Evolutionary conservation across 2,797 vertebrate genomes (phyloP), one percentile per base, ranked within the genome.

Genomic region (Sebastes minor): DNA sequence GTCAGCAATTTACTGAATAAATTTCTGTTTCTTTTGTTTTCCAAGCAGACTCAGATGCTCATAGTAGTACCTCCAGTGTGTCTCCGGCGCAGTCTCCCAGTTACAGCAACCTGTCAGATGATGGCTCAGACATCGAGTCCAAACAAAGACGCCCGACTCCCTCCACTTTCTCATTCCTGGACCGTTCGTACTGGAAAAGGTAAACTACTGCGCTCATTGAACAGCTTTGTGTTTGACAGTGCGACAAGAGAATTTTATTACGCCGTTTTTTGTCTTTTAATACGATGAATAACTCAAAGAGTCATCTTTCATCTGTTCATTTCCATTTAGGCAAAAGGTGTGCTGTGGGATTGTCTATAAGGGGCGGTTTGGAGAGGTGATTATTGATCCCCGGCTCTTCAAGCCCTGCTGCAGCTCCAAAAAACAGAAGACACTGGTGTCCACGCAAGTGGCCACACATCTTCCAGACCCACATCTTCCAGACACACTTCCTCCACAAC

Each of bases 151-250:
- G 95, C 52, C 84, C 96, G 0, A 82, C 93, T 33, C 94, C 95
- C 1, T 93, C 96, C 7, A 93, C 91, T 63, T 96, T 96, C 88
- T 96, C 96, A 1, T 97, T 96, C 83, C 88, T 97, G 77, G 96
- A 97, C 82, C 95, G 95, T 38, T 95, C 95, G 2, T 97, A 97
- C 89, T 97, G 96, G 96, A 97, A 96, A 88, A 95, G 96, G 96
- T 89, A 83, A 71, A 63, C 18, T 18, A 11, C 14, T 53, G 1
- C 13, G 42, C 8, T 57, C 1, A 20, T 23, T 28, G 4, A 57
- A 10, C 8, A 46, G 12, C 23, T 63, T 38, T 63, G 22, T 1
- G 13, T 27, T 65, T 6, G 11, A 32, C 6, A 22, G 6, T 4
- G 49, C 8, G 3, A 27, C 3, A 3, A 16, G 8, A 38, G 4